phyloP scores from a whole-genome alignment of 1,140 invertebrate species.

The Sitobion miscanthi region DNA sequence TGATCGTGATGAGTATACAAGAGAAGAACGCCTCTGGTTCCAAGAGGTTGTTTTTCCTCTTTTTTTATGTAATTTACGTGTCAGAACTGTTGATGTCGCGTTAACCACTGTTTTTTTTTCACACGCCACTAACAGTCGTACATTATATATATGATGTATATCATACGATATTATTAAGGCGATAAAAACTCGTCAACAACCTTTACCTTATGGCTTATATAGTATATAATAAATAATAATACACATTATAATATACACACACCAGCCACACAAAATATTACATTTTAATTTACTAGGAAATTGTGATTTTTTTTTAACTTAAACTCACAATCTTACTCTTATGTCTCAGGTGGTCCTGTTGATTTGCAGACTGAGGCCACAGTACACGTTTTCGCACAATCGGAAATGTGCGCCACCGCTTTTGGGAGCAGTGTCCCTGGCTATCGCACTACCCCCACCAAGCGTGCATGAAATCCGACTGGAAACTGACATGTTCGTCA shows the following conservation, averaged over 20 bases:
- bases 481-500: constrained; percentile 96
- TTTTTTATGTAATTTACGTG: constrained; percentile 54
- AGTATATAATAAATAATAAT: neutral
- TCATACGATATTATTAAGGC: neutral
- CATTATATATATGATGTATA: constrained; percentile 2
- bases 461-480: constrained; percentile 95
- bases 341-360: constrained; percentile 86
- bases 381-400: constrained; percentile 88
- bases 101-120: constrained; percentile 51
- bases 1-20: constrained; percentile 47
- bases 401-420: constrained; percentile 83
- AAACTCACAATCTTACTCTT: constrained; percentile 13
- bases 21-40: constrained; percentile 46
- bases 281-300: neutral
- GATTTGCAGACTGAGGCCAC: constrained; percentile 85
- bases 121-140: constrained; percentile 43
- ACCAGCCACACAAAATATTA: neutral
- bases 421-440: constrained; percentile 91
- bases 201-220: neutral
- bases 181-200: constrained; percentile 33
- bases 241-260: neutral
- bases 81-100: constrained; percentile 46
- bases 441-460: constrained; percentile 93
- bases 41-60: neutral
- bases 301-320: neutral